phyloP scores from a whole-genome alignment of 2,888 invertebrate genomes.

The Nemoura dubitans region DNA sequence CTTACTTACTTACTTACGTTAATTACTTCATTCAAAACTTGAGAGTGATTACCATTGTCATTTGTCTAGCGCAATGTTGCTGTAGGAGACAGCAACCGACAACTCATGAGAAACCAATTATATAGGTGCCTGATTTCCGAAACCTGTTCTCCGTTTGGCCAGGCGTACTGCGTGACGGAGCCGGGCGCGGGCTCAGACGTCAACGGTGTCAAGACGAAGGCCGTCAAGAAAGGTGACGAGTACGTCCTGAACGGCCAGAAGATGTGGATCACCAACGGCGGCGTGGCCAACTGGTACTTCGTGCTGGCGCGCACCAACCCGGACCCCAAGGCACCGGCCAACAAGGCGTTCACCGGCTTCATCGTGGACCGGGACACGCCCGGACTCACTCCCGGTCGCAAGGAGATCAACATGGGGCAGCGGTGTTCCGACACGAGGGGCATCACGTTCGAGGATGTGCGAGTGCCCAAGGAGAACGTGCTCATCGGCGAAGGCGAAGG shows the following conservation, averaged over 20 bases:
- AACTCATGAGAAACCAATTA: no score
- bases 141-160: no score
- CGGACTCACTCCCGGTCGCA: constrained; percentile 44
- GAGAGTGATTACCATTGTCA: no score
- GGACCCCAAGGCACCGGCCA: constrained; percentile 89
- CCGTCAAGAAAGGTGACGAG: constrained; percentile 94
- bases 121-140: no score
- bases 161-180: constrained; percentile 96
- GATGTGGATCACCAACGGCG: constrained; percentile 99
- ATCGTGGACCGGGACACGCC: constrained; percentile 89
- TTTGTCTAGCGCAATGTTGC: no score
- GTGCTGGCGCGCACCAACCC: constrained; percentile 92
- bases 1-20: no score
- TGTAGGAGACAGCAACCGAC: no score
- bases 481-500: constrained; percentile 89
- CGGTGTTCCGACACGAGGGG: constrained; percentile 94
- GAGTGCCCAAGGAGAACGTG: constrained; percentile 94
- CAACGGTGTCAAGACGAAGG: constrained; percentile 86
- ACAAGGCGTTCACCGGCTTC: constrained; percentile 96
- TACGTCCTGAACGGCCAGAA: constrained; percentile 95
- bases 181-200: constrained; percentile 98
- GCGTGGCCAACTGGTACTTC: constrained; percentile 96
- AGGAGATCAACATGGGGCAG: constrained; percentile 97
- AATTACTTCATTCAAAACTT: no score
- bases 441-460: constrained; percentile 96